Evolutionary conservation across 2,797 vertebrate species (phyloP).

Genomic region (Odontamblyopus rebecca): DNA sequence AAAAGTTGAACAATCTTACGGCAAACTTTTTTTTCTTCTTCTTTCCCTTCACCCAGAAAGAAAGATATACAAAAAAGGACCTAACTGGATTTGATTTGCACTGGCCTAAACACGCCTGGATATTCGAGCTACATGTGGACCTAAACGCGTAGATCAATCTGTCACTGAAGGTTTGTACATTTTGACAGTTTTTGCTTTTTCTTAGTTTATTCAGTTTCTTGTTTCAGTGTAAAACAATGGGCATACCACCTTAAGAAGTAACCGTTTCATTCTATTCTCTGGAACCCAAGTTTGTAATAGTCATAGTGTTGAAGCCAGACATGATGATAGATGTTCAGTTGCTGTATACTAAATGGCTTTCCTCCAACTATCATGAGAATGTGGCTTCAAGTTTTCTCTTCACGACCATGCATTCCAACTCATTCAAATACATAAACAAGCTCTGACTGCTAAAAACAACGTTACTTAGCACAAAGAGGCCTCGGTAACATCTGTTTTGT

Average conservation of each 20-base stretch:
- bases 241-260: neutral
- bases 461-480: neutral
- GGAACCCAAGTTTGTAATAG: neutral
- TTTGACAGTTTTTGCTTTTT: slow-evolving; percentile 8
- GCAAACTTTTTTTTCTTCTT: slow-evolving; percentile 61
- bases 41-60: slow-evolving; percentile 53
- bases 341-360: neutral
- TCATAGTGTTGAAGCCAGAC: slow-evolving; percentile 14
- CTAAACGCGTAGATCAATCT: slow-evolving; percentile 56
- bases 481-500: slow-evolving; percentile 60
- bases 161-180: slow-evolving; percentile 69
- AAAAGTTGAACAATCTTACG: slow-evolving; percentile 64
- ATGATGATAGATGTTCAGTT: neutral
- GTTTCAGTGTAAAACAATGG: neutral
- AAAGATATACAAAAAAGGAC: slow-evolving; percentile 41
- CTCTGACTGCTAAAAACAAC: neutral
- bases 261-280: neutral
- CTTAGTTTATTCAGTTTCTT: neutral
- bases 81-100: slow-evolving; percentile 45
- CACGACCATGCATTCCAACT: slow-evolving; percentile 12
- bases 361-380: neutral
- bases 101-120: slow-evolving; percentile 24
- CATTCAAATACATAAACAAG: slow-evolving; percentile 9
- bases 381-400: no score
- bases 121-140: slow-evolving; percentile 47